Evolutionary conservation across 1,140 invertebrate genomes (phyloP).

Genomic region (Agrilus planipennis): DNA sequence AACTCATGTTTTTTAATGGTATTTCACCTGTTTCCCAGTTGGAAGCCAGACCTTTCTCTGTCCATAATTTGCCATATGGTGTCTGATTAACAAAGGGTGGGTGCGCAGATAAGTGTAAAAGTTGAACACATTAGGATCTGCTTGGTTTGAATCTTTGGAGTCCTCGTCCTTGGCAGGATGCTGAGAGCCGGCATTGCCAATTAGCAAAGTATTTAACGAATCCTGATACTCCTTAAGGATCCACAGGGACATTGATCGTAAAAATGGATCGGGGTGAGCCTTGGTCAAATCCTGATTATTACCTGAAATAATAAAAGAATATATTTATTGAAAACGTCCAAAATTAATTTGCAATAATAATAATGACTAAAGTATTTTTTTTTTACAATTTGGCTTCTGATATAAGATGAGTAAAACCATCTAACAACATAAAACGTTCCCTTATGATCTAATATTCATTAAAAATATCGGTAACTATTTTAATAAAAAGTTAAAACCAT

Average conservation of each 20-base stretch:
- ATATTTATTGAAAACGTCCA: no score
- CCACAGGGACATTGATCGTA: constrained; percentile 96
- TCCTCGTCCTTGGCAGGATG: constrained; percentile 59
- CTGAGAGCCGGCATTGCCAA: constrained; percentile 68
- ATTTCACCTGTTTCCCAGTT: constrained; percentile 23
- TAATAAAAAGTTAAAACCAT: no score
- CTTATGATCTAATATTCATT: no score
- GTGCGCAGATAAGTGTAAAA: constrained; percentile 96
- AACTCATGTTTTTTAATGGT: background rate
- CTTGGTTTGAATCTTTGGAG: constrained; percentile 43
- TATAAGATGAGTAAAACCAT: no score
- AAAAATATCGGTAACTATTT: no score
- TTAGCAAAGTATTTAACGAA: constrained; percentile 78
- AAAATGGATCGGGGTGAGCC: constrained; percentile 89
- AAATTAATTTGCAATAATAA: no score
- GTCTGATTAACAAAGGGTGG: constrained; percentile 85
- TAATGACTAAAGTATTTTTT: no score
- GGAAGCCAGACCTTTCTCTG: constrained; percentile 32
- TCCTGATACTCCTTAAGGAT: constrained; percentile 84
- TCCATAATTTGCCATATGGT: constrained; percentile 55
- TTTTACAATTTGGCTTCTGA: no score
- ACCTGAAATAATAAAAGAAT: no score
- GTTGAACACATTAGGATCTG: constrained; percentile 93
- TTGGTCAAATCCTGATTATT: constrained; percentile 55
- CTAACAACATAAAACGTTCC: no score